phyloP scores from a whole-genome alignment of 2,113 vertebrate species.

The Zootoca vivipara region DNA sequence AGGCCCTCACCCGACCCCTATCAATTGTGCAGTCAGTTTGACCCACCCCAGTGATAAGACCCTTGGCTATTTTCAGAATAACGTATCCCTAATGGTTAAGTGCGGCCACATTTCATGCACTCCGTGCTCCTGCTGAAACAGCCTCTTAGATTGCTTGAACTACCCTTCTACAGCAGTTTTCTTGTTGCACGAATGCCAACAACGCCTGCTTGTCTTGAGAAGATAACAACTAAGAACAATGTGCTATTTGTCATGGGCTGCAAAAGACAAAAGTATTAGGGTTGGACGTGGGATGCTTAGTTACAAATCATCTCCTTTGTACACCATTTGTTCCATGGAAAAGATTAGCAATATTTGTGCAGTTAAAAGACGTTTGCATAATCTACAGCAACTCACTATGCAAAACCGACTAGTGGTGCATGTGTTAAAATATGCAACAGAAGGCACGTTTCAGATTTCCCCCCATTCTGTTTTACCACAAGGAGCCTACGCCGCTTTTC shows the following conservation, averaged over 20 bases:
- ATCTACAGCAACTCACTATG: not conserved
- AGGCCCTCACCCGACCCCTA: not conserved
- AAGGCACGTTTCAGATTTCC: not conserved
- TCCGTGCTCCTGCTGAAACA: not conserved
- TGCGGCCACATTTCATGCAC: not conserved
- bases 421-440: not conserved
- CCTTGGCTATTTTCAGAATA: not conserved
- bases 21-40: not conserved
- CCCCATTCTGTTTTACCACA: not conserved
- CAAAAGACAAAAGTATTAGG: not conserved
- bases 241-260: not conserved
- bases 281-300: too few species aligned
- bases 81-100: not conserved
- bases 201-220: not conserved
- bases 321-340: not conserved
- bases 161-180: not conserved
- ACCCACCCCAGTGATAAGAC: not conserved
- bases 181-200: not conserved
- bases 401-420: not conserved
- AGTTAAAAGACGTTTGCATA: not conserved
- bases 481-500: not conserved
- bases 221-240: not conserved
- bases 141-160: not conserved
- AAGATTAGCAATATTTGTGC: not conserved
- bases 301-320: not conserved